A percentile compares a stretch with the other conserved stretches of the same genome.
phyloP scores from a whole-genome alignment of 2,888 invertebrate genomes.

The Clunio marinus region DNA sequence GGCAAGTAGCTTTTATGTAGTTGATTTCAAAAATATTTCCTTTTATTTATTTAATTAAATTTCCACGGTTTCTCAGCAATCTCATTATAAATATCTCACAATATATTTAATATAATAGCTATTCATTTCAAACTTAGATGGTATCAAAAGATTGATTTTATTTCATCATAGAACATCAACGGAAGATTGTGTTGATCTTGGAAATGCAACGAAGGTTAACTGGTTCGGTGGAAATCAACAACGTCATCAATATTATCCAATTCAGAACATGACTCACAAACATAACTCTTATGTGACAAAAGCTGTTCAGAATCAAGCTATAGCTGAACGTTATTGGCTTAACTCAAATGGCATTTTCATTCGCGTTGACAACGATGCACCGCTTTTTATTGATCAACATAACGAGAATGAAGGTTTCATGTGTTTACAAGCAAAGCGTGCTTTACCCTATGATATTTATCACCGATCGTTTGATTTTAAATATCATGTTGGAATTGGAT shows the following conservation, averaged over 20 bases:
- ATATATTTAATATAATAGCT: too few species aligned
- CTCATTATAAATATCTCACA: too few species aligned
- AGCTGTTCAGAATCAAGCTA: constrained; percentile 56
- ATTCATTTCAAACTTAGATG: too few species aligned
- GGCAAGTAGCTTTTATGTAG: not conserved
- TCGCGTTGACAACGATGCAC: constrained; percentile 59
- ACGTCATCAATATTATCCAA: constrained; percentile 60
- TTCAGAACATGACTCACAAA: constrained; percentile 54
- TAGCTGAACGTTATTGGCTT: constrained; percentile 64
- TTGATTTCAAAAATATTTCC: too few species aligned
- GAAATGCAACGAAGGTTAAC: constrained; percentile 44
- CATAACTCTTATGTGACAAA: constrained; percentile 58
- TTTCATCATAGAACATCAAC: not conserved
- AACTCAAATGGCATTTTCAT: constrained; percentile 62
- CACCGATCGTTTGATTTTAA: constrained; percentile 48
- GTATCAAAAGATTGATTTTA: too few species aligned
- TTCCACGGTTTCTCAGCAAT: not conserved
- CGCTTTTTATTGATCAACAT: constrained; percentile 65
- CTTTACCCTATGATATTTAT: constrained; percentile 53
- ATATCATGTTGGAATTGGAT: constrained; percentile 60
- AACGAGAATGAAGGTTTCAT: constrained; percentile 49
- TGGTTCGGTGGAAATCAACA: constrained; percentile 65
- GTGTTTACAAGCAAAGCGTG: constrained; percentile 55
- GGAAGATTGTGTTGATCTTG: constrained; percentile 36
- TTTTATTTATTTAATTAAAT: too few species aligned